phyloP scores from a whole-genome alignment of 2,113 vertebrate species.

The Colaptes auratus region DNA sequence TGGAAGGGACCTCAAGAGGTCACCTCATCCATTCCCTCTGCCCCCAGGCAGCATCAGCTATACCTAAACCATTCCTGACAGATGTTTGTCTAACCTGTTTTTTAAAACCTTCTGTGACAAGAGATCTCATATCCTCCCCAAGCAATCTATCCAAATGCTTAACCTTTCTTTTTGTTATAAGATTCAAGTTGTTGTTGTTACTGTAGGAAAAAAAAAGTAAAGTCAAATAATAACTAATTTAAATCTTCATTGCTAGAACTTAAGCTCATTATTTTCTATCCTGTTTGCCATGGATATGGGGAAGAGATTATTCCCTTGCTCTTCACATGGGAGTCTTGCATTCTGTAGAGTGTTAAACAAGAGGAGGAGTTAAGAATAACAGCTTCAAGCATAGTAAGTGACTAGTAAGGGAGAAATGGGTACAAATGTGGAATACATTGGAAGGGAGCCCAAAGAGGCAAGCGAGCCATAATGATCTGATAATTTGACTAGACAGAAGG shows the following conservation, averaged over 20 bases:
- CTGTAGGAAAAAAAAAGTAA: no score
- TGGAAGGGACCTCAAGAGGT: conserved; percentile 45
- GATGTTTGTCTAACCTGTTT: conserved; percentile 53
- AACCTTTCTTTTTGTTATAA: neutral
- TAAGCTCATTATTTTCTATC: neutral
- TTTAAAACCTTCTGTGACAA: conserved; percentile 28
- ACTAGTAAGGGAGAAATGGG: conserved; percentile 6
- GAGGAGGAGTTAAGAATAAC: neutral
- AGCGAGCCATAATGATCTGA: conserved; percentile 7
- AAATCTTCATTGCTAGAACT: neutral
- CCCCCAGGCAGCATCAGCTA: conserved; percentile 46
- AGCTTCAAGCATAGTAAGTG: neutral
- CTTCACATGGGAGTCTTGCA: neutral
- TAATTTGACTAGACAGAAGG: conserved; percentile 54
- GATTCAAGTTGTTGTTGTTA: neutral
- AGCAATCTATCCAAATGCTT: neutral
- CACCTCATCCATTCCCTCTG: conserved; percentile 32
- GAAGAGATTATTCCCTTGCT: neutral
- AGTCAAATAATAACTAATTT: neutral
- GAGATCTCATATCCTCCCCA: neutral
- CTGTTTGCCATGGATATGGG: neutral
- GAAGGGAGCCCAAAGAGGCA: conserved; percentile 27
- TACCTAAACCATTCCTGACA: conserved; percentile 58
- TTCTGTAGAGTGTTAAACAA: neutral
- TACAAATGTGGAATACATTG: neutral